phyloP scores from a whole-genome alignment of 2,797 vertebrate species.

The Acropternis orthonyx region DNA sequence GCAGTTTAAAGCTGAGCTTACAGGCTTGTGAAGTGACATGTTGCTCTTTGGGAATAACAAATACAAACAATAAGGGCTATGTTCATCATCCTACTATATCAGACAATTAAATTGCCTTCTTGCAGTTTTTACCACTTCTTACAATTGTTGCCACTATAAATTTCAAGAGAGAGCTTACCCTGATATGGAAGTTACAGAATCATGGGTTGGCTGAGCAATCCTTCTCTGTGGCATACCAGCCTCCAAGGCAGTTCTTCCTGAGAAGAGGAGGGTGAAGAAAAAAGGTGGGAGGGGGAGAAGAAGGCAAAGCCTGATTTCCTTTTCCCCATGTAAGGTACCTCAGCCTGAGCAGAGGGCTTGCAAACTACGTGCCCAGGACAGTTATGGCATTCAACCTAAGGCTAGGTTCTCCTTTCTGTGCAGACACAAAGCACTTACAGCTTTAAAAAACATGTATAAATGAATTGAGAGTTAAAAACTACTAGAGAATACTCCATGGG shows the following conservation, averaged over 20 bases:
- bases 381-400: background rate
- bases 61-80: conserved; percentile 39
- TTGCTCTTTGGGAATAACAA: background rate
- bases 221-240: background rate
- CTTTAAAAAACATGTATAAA: conserved; percentile 67
- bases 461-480: conserved; percentile 79
- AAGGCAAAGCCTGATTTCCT: background rate
- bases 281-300: background rate
- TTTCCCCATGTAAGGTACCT: background rate
- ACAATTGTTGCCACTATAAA: background rate
- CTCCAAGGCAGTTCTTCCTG: background rate
- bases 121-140: background rate
- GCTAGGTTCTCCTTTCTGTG: background rate
- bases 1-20: background rate
- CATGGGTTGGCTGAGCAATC: background rate
- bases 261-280: background rate
- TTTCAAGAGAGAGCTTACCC: background rate
- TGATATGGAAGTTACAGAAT: background rate
- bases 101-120: conserved; percentile 29
- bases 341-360: background rate
- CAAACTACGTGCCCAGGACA: background rate
- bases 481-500: conserved; percentile 76
- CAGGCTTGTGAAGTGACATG: background rate
- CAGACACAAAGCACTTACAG: conserved; percentile 22
- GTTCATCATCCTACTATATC: conserved; percentile 34